Evolutionary conservation across 2,797 vertebrate species (phyloP).

Genomic region (Psittacula derbiana): DNA sequence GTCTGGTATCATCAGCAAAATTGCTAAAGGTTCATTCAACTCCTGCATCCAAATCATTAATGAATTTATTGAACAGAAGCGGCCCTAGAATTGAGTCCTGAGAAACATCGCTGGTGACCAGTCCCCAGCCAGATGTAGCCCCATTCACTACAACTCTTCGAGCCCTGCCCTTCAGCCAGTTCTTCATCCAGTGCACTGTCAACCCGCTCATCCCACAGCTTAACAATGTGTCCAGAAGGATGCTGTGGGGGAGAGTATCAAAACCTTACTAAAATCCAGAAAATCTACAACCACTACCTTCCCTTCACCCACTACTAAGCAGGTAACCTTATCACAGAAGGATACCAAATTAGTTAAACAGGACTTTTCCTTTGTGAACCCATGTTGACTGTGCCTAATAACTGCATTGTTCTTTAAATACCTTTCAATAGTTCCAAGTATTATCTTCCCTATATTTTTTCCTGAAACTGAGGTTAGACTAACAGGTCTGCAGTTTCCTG

Average conservation of each 20-base stretch:
- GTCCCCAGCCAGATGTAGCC: rapidly evolving
- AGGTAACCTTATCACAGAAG: neutral
- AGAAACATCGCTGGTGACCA: rapidly evolving
- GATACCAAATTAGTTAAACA: neutral
- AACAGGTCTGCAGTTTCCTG: neutral
- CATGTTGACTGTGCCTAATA: neutral
- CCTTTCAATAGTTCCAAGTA: neutral
- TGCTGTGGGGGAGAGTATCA: neutral
- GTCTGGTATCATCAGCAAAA: neutral
- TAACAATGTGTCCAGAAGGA: neutral
- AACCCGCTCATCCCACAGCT: neutral
- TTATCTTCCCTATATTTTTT: neutral
- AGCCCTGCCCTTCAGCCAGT: neutral
- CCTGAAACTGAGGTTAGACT: neutral
- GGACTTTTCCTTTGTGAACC: neutral
- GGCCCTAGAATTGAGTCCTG: neutral
- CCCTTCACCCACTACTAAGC: neutral
- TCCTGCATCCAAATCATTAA: neutral
- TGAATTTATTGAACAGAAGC: neutral
- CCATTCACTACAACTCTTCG: neutral
- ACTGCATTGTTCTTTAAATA: neutral
- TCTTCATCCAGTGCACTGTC: rapidly evolving
- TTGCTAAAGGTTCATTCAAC: neutral
- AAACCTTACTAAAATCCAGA: neutral
- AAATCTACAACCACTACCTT: neutral